Evolutionary conservation across 2,797 vertebrate species (phyloP).

Genomic region (Enteromius anoplus): DNA sequence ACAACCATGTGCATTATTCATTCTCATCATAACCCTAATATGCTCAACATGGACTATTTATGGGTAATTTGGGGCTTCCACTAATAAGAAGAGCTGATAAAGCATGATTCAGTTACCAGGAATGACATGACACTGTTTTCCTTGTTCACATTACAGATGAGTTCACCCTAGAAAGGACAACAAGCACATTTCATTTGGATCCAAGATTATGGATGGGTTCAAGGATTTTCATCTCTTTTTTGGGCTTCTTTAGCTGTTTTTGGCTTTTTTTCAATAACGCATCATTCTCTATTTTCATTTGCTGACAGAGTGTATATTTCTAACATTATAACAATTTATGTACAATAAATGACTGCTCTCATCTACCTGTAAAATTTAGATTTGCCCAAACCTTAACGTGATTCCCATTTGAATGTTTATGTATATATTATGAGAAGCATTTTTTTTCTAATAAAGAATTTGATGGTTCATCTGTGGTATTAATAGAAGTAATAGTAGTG

Average conservation of each 20-base stretch:
- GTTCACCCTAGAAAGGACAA: conserved; percentile 39
- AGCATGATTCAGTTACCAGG: neutral
- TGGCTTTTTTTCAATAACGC: conserved; percentile 4
- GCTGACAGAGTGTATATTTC: neutral
- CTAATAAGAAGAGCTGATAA: neutral
- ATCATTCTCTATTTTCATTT: neutral
- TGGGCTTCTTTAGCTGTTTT: neutral
- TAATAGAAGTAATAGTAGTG: neutral
- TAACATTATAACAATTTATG: neutral
- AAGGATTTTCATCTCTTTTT: neutral
- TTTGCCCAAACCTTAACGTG: neutral
- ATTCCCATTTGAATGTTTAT: neutral
- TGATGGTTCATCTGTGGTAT: neutral
- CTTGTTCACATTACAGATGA: conserved; percentile 56
- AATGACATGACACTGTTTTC: conserved; percentile 1
- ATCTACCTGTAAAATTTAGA: conserved; percentile 4
- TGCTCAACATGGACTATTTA: neutral
- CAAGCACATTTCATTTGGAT: neutral
- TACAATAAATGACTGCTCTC: neutral
- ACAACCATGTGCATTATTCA: neutral
- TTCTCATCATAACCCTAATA: neutral
- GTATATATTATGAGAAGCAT: conserved; percentile 31
- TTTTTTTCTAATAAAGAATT: conserved; percentile 10
- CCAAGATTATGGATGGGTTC: neutral
- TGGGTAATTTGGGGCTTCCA: neutral